Evolutionary conservation across 2,888 invertebrate genomes (phyloP).

Genomic region (Megalurothrips usitatus): DNA sequence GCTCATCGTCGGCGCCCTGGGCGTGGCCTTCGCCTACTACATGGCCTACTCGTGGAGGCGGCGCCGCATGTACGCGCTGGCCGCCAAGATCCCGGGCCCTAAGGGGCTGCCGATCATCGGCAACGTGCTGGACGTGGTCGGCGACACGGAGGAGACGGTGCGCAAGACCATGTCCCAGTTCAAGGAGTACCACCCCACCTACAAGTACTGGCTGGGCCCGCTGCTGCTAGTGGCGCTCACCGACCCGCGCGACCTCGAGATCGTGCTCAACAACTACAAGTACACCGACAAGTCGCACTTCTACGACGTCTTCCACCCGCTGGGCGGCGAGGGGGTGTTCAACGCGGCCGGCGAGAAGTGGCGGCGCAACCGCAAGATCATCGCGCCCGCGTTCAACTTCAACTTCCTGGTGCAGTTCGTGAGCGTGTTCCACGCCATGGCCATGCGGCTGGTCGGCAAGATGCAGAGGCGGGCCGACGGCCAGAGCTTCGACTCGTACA

Average conservation of each 20-base stretch:
- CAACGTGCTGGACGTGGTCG: constrained; percentile 12
- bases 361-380: constrained; percentile 36
- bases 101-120: constrained; percentile 9
- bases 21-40: background rate
- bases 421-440: constrained; percentile 35
- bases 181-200: background rate
- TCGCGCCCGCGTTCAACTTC: constrained; percentile 37
- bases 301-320: constrained; percentile 12
- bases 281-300: constrained; percentile 24
- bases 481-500: constrained; percentile 18
- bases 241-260: constrained; percentile 3
- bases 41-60: background rate
- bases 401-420: constrained; percentile 37
- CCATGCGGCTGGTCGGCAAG: constrained; percentile 35
- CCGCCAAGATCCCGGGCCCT: constrained; percentile 16
- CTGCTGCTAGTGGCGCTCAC: constrained; percentile 15
- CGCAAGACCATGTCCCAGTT: constrained; percentile 19
- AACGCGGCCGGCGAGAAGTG: constrained; percentile 31
- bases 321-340: background rate
- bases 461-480: constrained; percentile 27
- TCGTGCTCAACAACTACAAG: constrained; percentile 26
- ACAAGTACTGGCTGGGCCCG: constrained; percentile 15
- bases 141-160: constrained; percentile 23
- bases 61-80: constrained; percentile 20
- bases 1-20: constrained; percentile 11